Evolutionary conservation across 2,888 invertebrate genomes (phyloP), one percentile per base, ranked within the genome.

Genomic region (Heliothis peltigera): DNA sequence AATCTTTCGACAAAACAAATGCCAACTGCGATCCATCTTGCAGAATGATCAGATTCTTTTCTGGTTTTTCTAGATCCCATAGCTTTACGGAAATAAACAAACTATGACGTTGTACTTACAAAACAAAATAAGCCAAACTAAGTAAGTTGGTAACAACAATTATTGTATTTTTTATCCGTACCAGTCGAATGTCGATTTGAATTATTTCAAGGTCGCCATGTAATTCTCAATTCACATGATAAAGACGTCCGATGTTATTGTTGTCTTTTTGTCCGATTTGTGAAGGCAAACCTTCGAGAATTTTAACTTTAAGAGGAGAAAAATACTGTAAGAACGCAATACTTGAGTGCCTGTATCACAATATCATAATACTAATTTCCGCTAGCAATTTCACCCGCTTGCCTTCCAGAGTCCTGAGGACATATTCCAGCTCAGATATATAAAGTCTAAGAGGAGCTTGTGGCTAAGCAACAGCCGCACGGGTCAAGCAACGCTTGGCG

Each of bases 251-350:
- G 32, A 44, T 25, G 48, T 70, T 44, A 71, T 71, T 57, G 51
- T 75, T 51, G 35, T 55, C 44, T 71, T 64, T 71, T 75, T 75
- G 46, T 22, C 39, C 43, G 54, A 54, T 49, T 70, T 42, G 15
- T 49, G n/a, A n/a, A 52, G n/a, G 21, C 25, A 76, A 75, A 76
- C 54, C 57, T 61, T 60, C 52, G 35, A 52, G 17, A 59, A 43
- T 46, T 32, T 32, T 32, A 12, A 32, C 32, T 12, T 32, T 32
- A 12, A 10, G 10, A 1, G 32, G 32, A 32, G 10, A 32, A 32
- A 32, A 32, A 10, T n/a, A n/a, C 10, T 10, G 2, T 32, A 32
- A 8, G 8, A 32, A 32, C 32, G 32, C 32, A 32, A 32, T 2
- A 28, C 28, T 28, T 28, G 10, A 28, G 10, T 10, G 10, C 2